A percentile compares a stretch with the other conserved stretches of the same genome.
These are phyloP conservation scores for Eledone cirrhosa DNA, from an alignment of 2,888 invertebrate species.

Conservation along the genomic window DNA sequence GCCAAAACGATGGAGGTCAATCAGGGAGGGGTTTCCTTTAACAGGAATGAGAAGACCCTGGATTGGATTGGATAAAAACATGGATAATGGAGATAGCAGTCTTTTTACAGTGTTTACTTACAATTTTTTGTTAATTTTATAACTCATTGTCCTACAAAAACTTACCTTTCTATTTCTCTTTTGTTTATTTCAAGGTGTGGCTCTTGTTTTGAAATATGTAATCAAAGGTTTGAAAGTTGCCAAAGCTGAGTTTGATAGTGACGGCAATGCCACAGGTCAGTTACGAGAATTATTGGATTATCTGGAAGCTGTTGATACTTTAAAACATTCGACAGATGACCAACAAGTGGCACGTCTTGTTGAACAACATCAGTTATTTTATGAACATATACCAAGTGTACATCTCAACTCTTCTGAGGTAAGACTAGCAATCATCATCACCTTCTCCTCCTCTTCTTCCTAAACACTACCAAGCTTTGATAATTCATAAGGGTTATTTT, in stretches of 20 bases:
- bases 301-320: conserved; percentile 58
- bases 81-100: too few relatives aligned
- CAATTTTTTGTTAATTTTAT: too few relatives aligned
- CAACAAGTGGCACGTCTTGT: conserved; percentile 55
- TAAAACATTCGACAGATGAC: conserved; percentile 54
- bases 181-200: conserved; percentile 48
- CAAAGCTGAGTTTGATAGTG: conserved; percentile 45
- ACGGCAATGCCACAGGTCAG: conserved; percentile 43
- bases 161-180: background rate
- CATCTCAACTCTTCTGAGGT: conserved; percentile 76
- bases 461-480: too few relatives aligned
- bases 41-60: too few relatives aligned
- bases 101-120: too few relatives aligned
- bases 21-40: too few relatives aligned
- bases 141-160: too few relatives aligned
- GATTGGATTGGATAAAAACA: too few relatives aligned
- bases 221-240: conserved; percentile 56
- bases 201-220: conserved; percentile 55
- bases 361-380: conserved; percentile 70
- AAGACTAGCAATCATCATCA: conserved; percentile 66
- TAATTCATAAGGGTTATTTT: too few relatives aligned
- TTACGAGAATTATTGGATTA: conserved; percentile 49
- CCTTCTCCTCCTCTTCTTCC: conserved; percentile 41
- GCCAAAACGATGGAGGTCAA: too few relatives aligned
- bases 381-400: conserved; percentile 77